Conservation (phyloP, 2,888 invertebrate genomes). For the Campoplex capitator region DNA sequence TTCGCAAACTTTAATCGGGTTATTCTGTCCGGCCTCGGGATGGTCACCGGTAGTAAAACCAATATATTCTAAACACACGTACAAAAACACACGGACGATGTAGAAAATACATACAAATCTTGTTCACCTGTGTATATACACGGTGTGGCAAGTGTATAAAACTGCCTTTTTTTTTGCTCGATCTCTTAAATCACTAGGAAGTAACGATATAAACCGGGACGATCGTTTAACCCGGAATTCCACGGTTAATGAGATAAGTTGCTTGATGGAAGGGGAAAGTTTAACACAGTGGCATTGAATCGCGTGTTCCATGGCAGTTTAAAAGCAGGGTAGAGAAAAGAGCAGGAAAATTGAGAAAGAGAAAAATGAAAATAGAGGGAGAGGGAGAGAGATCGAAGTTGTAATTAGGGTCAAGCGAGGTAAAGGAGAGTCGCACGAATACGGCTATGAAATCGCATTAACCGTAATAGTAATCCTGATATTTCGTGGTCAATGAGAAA, state of each 20-base stretch:
- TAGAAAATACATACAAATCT: background rate
- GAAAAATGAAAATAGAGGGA: constrained; percentile 5
- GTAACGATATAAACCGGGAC: constrained; percentile 29
- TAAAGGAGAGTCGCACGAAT: constrained; percentile 40
- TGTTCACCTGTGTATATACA: no score
- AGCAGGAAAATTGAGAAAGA: background rate
- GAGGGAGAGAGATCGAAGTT: constrained; percentile 25
- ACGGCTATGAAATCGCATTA: background rate
- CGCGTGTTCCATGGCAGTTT: constrained; percentile 57
- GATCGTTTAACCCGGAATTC: constrained; percentile 63
- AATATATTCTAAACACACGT: constrained; percentile 27
- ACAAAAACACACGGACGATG: background rate
- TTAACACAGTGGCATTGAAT: constrained; percentile 58
- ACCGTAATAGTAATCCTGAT: constrained; percentile 24
- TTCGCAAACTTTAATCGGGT: constrained; percentile 63
- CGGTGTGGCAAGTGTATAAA: background rate
- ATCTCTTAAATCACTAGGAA: constrained; percentile 56
- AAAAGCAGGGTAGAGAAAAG: constrained; percentile 42
- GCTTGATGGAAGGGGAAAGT: constrained; percentile 63
- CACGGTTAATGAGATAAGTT: constrained; percentile 68
- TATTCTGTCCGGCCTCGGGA: constrained; percentile 42
- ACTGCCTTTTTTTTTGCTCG: constrained; percentile 21
- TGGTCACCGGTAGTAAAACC: constrained; percentile 39
- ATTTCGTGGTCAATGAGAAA: background rate
- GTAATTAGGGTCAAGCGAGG: constrained; percentile 55